Evolutionary conservation across 2,113 vertebrate genomes (phyloP).

Genomic region (Melanocharis versteri): DNA sequence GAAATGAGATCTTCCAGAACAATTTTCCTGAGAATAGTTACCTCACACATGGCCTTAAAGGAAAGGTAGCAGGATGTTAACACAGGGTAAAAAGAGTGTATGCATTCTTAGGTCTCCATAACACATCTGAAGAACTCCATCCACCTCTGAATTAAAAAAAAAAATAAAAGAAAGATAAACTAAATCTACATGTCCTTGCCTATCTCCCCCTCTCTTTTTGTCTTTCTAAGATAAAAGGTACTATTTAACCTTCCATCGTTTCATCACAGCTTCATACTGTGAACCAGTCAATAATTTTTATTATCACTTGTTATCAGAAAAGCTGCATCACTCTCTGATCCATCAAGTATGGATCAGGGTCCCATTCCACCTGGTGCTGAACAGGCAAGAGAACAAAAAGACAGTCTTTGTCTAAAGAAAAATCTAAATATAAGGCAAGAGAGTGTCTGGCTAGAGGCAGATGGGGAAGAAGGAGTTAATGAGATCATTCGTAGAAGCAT

Average conservation of each 20-base stretch:
- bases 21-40: background rate
- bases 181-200: background rate
- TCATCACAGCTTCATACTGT: background rate
- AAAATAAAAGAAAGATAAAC: background rate
- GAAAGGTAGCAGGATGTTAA: background rate
- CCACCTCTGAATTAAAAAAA: background rate
- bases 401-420: background rate
- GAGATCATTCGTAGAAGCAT: background rate
- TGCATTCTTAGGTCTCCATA: background rate
- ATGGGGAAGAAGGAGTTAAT: background rate
- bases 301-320: constrained; percentile 35
- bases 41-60: background rate
- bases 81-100: background rate
- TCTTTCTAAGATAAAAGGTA: background rate
- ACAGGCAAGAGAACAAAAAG: background rate
- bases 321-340: background rate
- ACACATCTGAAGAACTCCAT: background rate
- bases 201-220: background rate
- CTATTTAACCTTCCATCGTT: background rate
- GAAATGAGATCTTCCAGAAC: background rate
- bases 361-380: background rate
- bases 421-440: background rate
- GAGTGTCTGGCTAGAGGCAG: background rate
- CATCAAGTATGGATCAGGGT: background rate
- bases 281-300: constrained; percentile 34